Evolutionary conservation across 2,113 vertebrate species (phyloP).

Genomic region (Sisor rabdophorus): DNA sequence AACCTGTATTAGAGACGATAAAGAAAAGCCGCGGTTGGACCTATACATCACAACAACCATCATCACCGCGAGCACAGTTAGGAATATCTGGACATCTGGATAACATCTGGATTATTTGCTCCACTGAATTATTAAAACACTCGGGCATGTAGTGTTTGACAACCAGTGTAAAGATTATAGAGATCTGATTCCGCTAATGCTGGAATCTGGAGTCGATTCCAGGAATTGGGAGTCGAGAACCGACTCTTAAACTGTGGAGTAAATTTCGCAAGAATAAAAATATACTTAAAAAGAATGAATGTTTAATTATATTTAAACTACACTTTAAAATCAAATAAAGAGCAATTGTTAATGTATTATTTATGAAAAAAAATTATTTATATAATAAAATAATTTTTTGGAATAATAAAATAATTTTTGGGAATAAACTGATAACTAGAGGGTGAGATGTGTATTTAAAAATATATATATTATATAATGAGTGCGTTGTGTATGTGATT

Average conservation of each 20-base stretch:
- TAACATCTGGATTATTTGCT: no score
- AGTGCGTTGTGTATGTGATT: background rate
- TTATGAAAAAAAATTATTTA: no score
- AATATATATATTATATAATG: background rate
- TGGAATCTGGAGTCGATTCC: background rate
- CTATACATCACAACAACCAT: background rate
- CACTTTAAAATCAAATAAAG: no score
- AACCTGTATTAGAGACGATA: background rate
- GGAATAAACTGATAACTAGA: background rate
- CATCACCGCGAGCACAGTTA: background rate
- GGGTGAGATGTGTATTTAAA: background rate
- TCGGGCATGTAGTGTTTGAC: no score
- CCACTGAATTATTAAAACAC: no score
- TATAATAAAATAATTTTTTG: no score
- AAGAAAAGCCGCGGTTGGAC: background rate
- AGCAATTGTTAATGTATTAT: no score
- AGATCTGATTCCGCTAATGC: background rate
- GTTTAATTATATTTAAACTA: no score
- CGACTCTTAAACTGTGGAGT: background rate
- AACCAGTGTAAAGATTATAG: no score
- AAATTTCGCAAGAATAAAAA: background rate
- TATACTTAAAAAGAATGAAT: background rate
- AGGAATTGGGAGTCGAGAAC: background rate
- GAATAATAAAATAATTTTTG: no score
- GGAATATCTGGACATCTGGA: no score